Conservation (phyloP, 53 echinoderm and acorn worm genomes). For the Henricia sp. region DNA sequence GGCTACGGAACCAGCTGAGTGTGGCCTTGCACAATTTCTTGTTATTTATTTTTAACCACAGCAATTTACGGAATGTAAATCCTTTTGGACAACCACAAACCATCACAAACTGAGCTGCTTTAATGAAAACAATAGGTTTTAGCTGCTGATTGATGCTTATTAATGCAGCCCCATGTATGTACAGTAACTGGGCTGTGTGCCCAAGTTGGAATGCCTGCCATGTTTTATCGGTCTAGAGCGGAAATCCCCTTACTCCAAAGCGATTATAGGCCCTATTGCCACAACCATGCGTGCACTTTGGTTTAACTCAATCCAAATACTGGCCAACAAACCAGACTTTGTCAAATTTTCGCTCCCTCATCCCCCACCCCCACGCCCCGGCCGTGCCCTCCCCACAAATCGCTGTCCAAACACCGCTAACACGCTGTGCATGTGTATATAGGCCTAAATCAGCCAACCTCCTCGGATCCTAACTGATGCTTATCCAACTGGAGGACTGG, state of each 20-base stretch:
- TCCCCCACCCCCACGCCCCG: no score
- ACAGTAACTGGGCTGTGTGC: neutral
- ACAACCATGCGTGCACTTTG: neutral
- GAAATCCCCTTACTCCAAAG: constrained; percentile 36
- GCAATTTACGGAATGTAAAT: no score
- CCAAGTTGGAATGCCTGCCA: constrained; percentile 2
- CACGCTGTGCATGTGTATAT: no score
- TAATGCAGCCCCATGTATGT: neutral
- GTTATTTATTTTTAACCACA: no score
- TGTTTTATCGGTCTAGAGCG: constrained; percentile 43
- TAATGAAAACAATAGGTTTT: constrained; percentile 11
- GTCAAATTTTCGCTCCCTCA: neutral
- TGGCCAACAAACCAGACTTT: neutral
- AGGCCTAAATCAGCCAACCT: no score
- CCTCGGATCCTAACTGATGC: neutral
- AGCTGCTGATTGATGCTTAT: neutral
- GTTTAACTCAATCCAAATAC: neutral
- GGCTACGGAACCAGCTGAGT: no score
- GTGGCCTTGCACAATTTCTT: no score
- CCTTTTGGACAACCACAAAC: no score
- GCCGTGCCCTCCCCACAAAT: no score
- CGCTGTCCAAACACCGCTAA: no score
- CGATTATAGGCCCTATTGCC: constrained; percentile 35
- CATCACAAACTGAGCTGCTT: no score
- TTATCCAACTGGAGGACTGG: neutral